These are phyloP conservation scores for Eretmochelys imbricata DNA, from an alignment of 2,113 vertebrate genomes.

Conservation along the genomic window DNA sequence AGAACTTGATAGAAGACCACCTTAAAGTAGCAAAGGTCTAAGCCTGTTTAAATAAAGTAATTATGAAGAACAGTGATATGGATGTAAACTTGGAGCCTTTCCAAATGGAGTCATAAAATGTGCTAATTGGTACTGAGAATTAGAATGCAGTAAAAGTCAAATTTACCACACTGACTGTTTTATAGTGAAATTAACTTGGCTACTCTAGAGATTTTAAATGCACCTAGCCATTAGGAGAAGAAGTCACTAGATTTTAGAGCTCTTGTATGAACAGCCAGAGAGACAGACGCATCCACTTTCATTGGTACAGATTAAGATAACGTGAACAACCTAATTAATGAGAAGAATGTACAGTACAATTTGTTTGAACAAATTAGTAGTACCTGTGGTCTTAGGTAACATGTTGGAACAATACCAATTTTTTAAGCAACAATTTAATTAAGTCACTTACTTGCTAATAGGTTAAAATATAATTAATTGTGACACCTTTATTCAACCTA, in stretches of 20 bases:
- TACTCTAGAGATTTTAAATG: conserved; percentile 59
- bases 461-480: conserved; percentile 26
- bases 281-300: conserved; percentile 1
- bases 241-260: conserved; percentile 29
- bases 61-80: conserved; percentile 65
- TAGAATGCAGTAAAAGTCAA: conserved; percentile 67
- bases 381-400: neutral
- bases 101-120: conserved; percentile 78
- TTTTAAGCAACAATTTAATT: conserved; percentile 11
- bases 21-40: conserved; percentile 52
- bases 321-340: conserved; percentile 28
- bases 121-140: conserved; percentile 74
- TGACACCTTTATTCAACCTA: conserved; percentile 41
- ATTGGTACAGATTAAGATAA: conserved; percentile 38
- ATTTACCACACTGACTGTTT: conserved; percentile 67
- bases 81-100: conserved; percentile 71
- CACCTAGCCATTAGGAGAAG: conserved; percentile 32
- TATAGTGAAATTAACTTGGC: conserved; percentile 66
- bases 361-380: conserved; percentile 27
- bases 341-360: neutral
- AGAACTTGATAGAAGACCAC: conserved; percentile 53
- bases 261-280: conserved; percentile 22
- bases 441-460: neutral
- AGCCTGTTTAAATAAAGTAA: conserved; percentile 74
- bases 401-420: neutral